Evolutionary conservation across 2,888 invertebrate species (phyloP), one percentile per base, ranked within the genome.

Genomic region (Epiblema foenella): DNA sequence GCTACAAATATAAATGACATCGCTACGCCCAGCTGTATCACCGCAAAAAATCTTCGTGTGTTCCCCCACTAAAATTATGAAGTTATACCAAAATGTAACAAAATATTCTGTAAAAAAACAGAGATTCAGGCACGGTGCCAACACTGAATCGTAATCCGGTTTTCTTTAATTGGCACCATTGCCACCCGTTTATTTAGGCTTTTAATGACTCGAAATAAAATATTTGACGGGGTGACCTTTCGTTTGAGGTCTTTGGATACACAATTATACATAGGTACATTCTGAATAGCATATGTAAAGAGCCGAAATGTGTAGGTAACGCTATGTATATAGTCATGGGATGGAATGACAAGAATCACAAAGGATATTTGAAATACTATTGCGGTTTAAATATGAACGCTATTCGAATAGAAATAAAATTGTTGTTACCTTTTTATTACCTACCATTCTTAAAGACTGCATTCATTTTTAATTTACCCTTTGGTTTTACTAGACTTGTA

Each of bases 111-210:
- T 72, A 20, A 72, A 73, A 68, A 68, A 59, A 56, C 52, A 66
- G 74, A 69, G 73, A 73, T 49, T 62, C 71, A 59, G 74, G 74
- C 74, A 17, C 17, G 3, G 15, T 7, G 73, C 73, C 74, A 75
- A 59, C 39, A 63, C 33, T 63, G 46, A 64, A 68, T 69, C 69
- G 37, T 33, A 60, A 54, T 63, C 54, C 46, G 11, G 46, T 24
- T 39, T 66, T 56, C 15, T 12, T 60, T 51, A 51, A 71, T 52
- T 60, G 54, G 60, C 46, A 39, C 56, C 60, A 24, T 63, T 52
- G 42, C 37, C 24, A n/a, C 15, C 39, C 24, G 66, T 58, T 60
- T 68, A 51, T 52, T 68, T 52, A 52, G 59, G 68, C 20, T 18
- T 42, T 51, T 60, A 42, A 68, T 42, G 52, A 68, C 20, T 17